Evolutionary conservation across 2,888 invertebrate genomes (phyloP).

Genomic region (Xestia sexstrigata): DNA sequence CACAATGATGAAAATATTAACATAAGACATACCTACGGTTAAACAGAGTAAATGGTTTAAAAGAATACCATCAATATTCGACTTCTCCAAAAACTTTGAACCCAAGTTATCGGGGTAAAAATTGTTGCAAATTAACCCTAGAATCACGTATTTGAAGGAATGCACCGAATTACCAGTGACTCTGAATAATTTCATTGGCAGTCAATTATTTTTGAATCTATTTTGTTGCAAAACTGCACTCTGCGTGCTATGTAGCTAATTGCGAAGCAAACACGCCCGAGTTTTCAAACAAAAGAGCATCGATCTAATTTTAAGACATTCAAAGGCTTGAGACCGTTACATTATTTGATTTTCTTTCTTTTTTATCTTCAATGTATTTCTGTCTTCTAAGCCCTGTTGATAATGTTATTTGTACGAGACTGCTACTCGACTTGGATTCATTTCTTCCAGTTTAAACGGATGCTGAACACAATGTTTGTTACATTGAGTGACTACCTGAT

Average conservation of each 20-base stretch:
- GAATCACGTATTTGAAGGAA: too few relatives aligned
- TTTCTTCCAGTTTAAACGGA: not conserved
- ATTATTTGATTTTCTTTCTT: slow-evolving; percentile 25
- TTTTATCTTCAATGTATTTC: slow-evolving; percentile 41
- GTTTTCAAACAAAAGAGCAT: slow-evolving; percentile 34
- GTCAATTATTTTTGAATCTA: not conserved
- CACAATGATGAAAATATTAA: too few relatives aligned
- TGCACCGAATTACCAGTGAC: too few relatives aligned
- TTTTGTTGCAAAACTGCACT: not conserved
- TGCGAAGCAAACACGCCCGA: slow-evolving; percentile 19
- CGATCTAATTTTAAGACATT: slow-evolving; percentile 43
- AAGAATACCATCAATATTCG: too few relatives aligned
- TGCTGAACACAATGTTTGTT: not conserved
- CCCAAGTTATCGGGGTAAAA: too few relatives aligned
- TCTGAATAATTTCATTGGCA: not conserved
- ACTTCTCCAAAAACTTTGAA: too few relatives aligned
- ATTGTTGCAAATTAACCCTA: not conserved
- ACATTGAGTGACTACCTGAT: not conserved
- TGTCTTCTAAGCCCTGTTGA: slow-evolving; percentile 28
- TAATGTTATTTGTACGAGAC: slow-evolving; percentile 45
- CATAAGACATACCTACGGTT: too few relatives aligned
- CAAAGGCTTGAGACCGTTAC: slow-evolving; percentile 19
- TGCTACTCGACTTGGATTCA: slow-evolving; percentile 28
- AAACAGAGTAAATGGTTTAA: too few relatives aligned
- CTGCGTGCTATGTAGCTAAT: slow-evolving; percentile 25